phyloP scores from a whole-genome alignment of 2,113 vertebrate species.

The Ophiodon elongatus region DNA sequence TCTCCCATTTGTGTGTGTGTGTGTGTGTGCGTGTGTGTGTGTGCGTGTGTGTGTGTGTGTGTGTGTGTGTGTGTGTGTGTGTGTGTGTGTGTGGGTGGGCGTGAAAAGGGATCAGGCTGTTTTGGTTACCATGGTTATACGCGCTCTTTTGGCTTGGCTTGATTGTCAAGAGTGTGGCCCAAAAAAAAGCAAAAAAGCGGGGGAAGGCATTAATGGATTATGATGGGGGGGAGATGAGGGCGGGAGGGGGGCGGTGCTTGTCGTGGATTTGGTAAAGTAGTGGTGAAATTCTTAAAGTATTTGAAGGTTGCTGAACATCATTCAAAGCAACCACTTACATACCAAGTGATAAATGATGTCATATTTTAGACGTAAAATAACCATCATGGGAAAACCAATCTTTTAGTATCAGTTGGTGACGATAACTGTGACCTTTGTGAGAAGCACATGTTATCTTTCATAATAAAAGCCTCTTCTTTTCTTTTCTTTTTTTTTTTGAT shows the following conservation, averaged over 20 bases:
- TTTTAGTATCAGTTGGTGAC: not conserved
- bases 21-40: conserved; percentile 64
- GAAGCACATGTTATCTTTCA: conserved; percentile 27
- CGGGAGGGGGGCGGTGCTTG: not conserved
- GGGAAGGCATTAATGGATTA: not conserved
- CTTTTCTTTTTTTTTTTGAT: not conserved
- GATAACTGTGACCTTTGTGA: conserved; percentile 29
- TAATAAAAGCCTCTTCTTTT: not conserved
- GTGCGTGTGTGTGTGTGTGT: conserved; percentile 62
- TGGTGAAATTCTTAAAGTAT: not conserved
- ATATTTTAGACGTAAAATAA: not conserved
- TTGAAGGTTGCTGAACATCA: no score
- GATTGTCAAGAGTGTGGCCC: conserved; percentile 57
- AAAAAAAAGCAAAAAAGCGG: not conserved
- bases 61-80: conserved; percentile 26
- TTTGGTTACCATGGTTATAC: conserved; percentile 77
- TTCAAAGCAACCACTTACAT: not conserved
- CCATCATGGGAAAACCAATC: not conserved
- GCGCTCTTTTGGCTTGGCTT: conserved; percentile 65
- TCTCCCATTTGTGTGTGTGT: conserved; percentile 32
- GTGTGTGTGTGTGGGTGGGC: conserved; percentile 60
- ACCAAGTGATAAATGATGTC: not conserved
- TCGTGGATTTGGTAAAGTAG: not conserved
- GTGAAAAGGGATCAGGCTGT: conserved; percentile 59
- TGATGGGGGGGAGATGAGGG: not conserved